Evolutionary conservation across 1,140 invertebrate species (phyloP).

Genomic region (Zeugodacus cucurbitae): DNA sequence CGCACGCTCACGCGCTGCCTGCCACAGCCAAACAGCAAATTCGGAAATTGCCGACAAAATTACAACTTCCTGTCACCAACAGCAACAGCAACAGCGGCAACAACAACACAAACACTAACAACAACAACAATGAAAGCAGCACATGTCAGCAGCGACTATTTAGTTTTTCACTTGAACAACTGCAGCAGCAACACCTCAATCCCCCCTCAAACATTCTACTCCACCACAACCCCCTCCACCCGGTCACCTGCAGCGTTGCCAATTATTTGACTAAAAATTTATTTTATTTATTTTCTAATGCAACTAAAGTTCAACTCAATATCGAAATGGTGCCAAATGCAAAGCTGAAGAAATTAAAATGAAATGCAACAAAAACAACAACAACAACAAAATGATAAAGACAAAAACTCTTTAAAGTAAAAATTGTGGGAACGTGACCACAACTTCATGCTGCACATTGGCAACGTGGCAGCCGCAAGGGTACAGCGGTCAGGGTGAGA

Average conservation of each 20-base stretch:
- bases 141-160: background rate
- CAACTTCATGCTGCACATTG: slow-evolving; percentile 21
- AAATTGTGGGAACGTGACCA: slow-evolving; percentile 35
- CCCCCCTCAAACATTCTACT: background rate
- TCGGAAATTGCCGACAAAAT: slow-evolving; percentile 39
- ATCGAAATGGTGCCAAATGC: background rate
- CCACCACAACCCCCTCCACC: too few species aligned
- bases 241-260: background rate
- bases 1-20: background rate
- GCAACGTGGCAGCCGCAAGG: background rate
- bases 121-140: background rate
- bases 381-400: background rate
- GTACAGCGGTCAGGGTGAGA: background rate
- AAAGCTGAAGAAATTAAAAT: background rate
- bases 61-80: slow-evolving; percentile 38
- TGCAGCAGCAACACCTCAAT: background rate
- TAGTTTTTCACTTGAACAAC: background rate
- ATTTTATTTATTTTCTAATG: background rate
- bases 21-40: background rate
- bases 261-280: slow-evolving; percentile 10
- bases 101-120: background rate
- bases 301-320: slow-evolving; percentile 28
- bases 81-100: too few species aligned
- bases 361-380: background rate
- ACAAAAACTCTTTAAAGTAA: background rate